Percentiles rank a stretch among this genome's conserved stretches.
Conservation (phyloP, 2,113 vertebrate genomes). For the Prionailurus bengalensis region DNA sequence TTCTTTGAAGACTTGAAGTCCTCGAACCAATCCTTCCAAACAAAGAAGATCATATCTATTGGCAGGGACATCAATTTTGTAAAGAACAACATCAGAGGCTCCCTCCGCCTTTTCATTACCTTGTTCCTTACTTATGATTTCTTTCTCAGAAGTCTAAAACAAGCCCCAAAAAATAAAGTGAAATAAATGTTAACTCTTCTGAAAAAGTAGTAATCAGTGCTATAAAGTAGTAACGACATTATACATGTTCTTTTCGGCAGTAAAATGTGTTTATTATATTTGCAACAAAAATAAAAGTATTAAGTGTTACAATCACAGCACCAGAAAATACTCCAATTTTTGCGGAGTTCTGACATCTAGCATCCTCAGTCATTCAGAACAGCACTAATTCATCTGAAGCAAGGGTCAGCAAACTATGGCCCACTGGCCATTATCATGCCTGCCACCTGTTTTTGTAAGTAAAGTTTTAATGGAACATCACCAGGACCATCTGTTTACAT, state of each 20-base stretch:
- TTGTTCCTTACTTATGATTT: conserved; percentile 96
- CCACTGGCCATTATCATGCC: background rate
- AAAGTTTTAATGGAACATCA: background rate
- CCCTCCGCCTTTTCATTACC: conserved; percentile 93
- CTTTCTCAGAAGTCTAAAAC: conserved; percentile 96
- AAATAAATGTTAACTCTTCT: background rate
- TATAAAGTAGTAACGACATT: background rate
- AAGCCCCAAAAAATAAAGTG: background rate
- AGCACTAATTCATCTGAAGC: background rate
- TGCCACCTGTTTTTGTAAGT: background rate
- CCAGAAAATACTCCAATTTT: background rate
- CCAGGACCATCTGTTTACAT: background rate
- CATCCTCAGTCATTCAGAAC: background rate
- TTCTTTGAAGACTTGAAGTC: conserved; percentile 97
- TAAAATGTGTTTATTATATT: background rate
- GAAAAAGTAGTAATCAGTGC: background rate
- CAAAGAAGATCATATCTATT: conserved; percentile 98
- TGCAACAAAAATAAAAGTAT: background rate
- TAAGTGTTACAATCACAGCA: background rate
- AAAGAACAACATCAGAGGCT: conserved; percentile 95
- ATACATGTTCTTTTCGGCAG: conserved; percentile 17
- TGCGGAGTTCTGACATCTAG: background rate
- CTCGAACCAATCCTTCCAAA: conserved; percentile 96
- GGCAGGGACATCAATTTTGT: conserved; percentile 98
- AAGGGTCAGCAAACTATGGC: background rate